phyloP scores from a whole-genome alignment of 2,797 vertebrate species.

The Cyprinella venusta region DNA sequence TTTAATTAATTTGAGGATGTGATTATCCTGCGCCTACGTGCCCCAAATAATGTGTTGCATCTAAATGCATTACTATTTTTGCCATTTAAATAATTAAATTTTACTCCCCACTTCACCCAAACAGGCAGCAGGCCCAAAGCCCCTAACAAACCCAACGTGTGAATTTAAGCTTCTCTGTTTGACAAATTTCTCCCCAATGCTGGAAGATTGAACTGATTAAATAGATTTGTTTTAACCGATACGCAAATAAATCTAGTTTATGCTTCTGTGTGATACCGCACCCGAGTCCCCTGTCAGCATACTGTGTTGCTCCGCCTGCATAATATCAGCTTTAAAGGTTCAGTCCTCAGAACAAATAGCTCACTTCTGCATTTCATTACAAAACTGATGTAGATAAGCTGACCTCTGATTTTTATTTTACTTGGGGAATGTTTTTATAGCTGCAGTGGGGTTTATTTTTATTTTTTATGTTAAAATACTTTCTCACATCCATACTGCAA shows the following conservation, averaged over 20 bases:
- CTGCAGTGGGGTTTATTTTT: background rate
- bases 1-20: slow-evolving; percentile 61
- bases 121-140: slow-evolving; percentile 37
- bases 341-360: slow-evolving; percentile 28
- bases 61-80: slow-evolving; percentile 57
- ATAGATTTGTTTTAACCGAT: slow-evolving; percentile 58
- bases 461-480: background rate
- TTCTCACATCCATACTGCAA: background rate
- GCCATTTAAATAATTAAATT: slow-evolving; percentile 59
- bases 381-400: slow-evolving; percentile 37
- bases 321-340: slow-evolving; percentile 41
- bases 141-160: slow-evolving; percentile 39
- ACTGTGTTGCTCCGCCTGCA: slow-evolving; percentile 25
- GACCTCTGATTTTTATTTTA: slow-evolving; percentile 14
- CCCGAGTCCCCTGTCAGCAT: slow-evolving; percentile 10
- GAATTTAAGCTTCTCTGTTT: slow-evolving; percentile 48
- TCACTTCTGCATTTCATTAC: slow-evolving; percentile 38
- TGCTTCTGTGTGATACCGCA: slow-evolving; percentile 32
- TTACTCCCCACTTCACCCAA: slow-evolving; percentile 56
- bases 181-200: slow-evolving; percentile 44
- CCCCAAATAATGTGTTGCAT: slow-evolving; percentile 49
- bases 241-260: slow-evolving; percentile 61
- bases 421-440: slow-evolving; percentile 36
- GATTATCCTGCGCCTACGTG: slow-evolving; percentile 48
- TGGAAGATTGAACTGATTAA: slow-evolving; percentile 59